Percentiles rank a stretch among this genome's conserved stretches.
Conservation (phyloP, 2,113 vertebrate species). For the Grus americana region DNA sequence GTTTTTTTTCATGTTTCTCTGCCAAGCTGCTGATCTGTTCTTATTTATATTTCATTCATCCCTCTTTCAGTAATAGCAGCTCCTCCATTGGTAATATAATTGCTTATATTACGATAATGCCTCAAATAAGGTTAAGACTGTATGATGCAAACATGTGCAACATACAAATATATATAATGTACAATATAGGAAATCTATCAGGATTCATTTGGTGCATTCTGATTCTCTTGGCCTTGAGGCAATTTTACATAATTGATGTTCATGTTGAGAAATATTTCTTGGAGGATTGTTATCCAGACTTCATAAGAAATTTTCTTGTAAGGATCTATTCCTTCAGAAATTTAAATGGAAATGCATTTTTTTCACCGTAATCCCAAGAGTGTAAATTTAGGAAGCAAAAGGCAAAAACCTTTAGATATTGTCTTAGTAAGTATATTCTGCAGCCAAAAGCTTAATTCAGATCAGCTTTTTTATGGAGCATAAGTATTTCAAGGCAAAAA, state of each 20-base stretch:
- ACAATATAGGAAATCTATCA: slow-evolving; percentile 2
- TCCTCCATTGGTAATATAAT: background rate
- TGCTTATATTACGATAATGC: background rate
- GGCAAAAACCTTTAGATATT: background rate
- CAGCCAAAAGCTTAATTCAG: background rate
- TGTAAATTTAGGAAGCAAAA: background rate
- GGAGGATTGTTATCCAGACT: background rate
- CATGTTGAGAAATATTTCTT: background rate
- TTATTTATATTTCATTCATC: background rate
- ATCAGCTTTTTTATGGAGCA: background rate
- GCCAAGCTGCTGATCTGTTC: background rate
- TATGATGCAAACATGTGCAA: background rate
- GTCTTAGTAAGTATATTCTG: background rate
- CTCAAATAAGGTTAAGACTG: background rate
- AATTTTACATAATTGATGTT: background rate
- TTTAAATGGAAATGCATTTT: background rate
- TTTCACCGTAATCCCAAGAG: background rate
- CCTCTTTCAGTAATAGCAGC: background rate
- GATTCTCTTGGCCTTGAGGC: background rate
- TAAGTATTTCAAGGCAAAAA: background rate
- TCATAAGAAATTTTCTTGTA: background rate
- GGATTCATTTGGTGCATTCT: background rate
- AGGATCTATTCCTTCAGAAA: background rate
- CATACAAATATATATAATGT: background rate
- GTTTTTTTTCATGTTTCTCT: background rate